Base-by-base conservation (phyloP, 1,140 invertebrate genomes). In the Drosophila punjabiensis region DNA sequence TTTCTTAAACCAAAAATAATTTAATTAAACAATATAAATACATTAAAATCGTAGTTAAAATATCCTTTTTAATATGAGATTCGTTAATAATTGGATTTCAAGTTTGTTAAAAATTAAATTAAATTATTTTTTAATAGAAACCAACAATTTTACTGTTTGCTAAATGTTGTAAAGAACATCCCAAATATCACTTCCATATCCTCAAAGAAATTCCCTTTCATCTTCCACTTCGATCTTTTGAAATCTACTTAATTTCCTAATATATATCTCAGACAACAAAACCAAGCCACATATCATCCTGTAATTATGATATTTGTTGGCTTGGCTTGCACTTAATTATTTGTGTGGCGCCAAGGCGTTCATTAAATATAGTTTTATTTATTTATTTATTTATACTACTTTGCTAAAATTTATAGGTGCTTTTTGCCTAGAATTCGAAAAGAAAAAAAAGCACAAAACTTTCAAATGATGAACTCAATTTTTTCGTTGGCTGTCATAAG, bases 401-500 rank as follows among this genome's bases (percentile, higher is more conserved):
- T 65, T 39, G 47, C 62, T 7, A 39, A 65, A 58, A 74, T 39
- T 32, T 71, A 14, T 56, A 41, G n/a, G 39, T 30, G 84, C 75
- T 87, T 88, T 88, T 87, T 88, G 52, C 47, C 33, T 9, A 59
- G 55, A 65, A 73, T 64, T 13, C 65, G 53, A 45, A 30, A 63
- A 75, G 37, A 55, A 82, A 76, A 79, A 76, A 82, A 76, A 79
- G 70, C 61, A 64, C 32, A 61, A 37, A 41, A 59, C 18, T 45
- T 63, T 14, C 43, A 67, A 56, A 45, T 69, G 47, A 76, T 89
- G 79, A 90, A 81, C 85, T 79, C 67, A 81, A 85, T 90, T 66
- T 67, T 39, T 58, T 59, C 9, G 4, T 9, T 41, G 14, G 35
- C 37, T 63, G 45, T 52, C 55, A 50, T 58, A 82, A 64, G 81